Base-by-base conservation (phyloP, 2,797 vertebrate species). In the Pampus argenteus region DNA sequence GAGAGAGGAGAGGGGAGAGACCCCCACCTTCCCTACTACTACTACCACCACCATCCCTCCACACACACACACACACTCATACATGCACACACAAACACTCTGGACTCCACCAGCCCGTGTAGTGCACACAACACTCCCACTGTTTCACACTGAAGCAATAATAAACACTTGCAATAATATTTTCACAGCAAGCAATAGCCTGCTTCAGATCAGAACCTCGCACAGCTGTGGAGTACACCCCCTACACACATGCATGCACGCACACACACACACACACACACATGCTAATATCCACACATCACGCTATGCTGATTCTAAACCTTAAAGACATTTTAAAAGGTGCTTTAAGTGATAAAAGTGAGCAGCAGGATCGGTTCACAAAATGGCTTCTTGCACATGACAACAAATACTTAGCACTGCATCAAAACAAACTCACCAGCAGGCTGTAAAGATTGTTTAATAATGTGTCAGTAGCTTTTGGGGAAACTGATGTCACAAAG, bases 141-240 rank as follows among this genome's bases (percentile, higher is more conserved):
- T 94, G 93, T 95, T 93, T 94, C 91, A 93, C 94, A 88, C 92
- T 90, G 90, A 86, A 93, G 90, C 92, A 95, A 95, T 94, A 95
- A 95, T 95, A 95, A 95, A 95, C 94, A 95, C 93, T 94, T 95
- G 94, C 91, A 93, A 95, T 95, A 95, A 95, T 95, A 95, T 95
- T 95, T 95, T 95, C 92, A 91, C 92, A 93, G 93, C 93, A 89
- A 93, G 92, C 92, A 94, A 93, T 85, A 88, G 92, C 91, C 90
- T 91, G 92, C 91, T 91, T 91, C 93, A 94, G 92, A 94, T 94
- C 94, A 92, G 78, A 89, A 70, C 78, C 81, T 86, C 17, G 62
- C 87, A 80, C 93, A 94, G 93, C 93, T 94, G 93, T 83, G 64
- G 60, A 70, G 79, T 76, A 56, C 84, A 67, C 87, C 65, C 65